Base-by-base conservation (phyloP, 2,797 vertebrate genomes). In the Cichlasoma orientale region DNA sequence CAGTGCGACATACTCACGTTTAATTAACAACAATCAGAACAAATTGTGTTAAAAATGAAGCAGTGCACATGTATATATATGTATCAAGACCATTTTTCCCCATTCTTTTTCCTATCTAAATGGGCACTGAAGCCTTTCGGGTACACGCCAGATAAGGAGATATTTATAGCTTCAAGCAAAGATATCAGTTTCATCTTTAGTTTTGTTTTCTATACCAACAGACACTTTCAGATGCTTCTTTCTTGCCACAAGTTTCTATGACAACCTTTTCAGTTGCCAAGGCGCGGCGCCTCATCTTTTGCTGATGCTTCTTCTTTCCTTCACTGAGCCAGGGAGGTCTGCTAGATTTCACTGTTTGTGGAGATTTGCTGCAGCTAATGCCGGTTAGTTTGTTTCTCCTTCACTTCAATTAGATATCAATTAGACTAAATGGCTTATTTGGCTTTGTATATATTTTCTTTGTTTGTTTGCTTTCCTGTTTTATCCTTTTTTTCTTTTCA, bases 151-250 rank as follows among this genome's bases (percentile, higher is more conserved):
- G 52, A 77, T 59, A 21, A 57, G 25, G 25, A 41, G 33, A 75
- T 31, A 75, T 75, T 16, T 77, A 33, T 57, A 47, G 14, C 31
- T 53, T 55, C 57, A n/a, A 21, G 79, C 41, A 56, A 79, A 77
- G 19, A 56, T 75, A 75, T 84, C 72, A 19, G 54, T 78, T 80
- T 80, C 80, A 80, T 79, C 75, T 82, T 86, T 25, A 73, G n/a
- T 82, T 76, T 76, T 74, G 56, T 82, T 86, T 82, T 77, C 58
- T 66, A 50, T 72, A 66, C 82, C 81, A 89, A 80, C 83, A 85
- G 74, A 81, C 55, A 78, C 68, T 76, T 85, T 57, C 21, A 56
- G 41, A 68, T 16, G 55, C n/a, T 66, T 83, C 52, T 75, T 74
- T 72, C 47, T 74, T 8, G 25, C 56, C 50, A 56, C 33, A 44